A percentile compares a stretch with the other conserved stretches of the same genome.
These are phyloP conservation scores for Galleria mellonella DNA, from an alignment of 1,140 invertebrate species.

Conservation along the genomic window DNA sequence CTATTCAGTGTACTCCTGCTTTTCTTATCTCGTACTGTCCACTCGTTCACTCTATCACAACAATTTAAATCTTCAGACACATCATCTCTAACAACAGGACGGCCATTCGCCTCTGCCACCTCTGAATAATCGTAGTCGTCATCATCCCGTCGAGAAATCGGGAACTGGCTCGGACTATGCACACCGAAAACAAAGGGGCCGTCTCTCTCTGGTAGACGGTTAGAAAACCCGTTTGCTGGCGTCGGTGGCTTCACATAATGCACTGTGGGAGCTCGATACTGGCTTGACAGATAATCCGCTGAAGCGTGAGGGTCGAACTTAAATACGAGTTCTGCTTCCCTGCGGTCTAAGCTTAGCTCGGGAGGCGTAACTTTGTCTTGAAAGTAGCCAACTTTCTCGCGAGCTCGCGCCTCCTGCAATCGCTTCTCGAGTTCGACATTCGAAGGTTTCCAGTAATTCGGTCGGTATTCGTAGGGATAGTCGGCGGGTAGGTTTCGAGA, in stretches of 20 bases:
- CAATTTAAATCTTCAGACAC: constrained; percentile 62
- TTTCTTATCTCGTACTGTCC: constrained; percentile 60
- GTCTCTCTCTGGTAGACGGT: constrained; percentile 58
- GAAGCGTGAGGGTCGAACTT: constrained; percentile 64
- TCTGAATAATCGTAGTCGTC: constrained; percentile 68
- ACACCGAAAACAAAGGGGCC: constrained; percentile 73
- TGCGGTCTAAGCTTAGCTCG: constrained; percentile 56
- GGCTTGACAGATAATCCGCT: constrained; percentile 55
- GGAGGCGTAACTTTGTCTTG: constrained; percentile 63
- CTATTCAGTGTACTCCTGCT: constrained; percentile 54
- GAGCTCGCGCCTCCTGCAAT: constrained; percentile 54
- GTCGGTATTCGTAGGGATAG: constrained; percentile 44
- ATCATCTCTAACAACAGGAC: constrained; percentile 58
- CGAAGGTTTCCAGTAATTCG: constrained; percentile 62
- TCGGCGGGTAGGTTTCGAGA: constrained; percentile 38
- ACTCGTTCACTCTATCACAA: constrained; percentile 72
- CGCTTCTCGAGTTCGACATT: constrained; percentile 67
- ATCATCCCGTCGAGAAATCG: constrained; percentile 46
- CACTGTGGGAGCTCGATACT: constrained; percentile 54
- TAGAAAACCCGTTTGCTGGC: constrained; percentile 56
- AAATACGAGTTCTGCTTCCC: constrained; percentile 63
- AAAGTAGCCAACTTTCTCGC: constrained; percentile 65
- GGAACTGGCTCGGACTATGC: constrained; percentile 70
- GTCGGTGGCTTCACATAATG: constrained; percentile 59
- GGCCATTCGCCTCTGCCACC: constrained; percentile 57